Conservation (phyloP, 1,140 invertebrate species). For the Araneus ventricosus region DNA sequence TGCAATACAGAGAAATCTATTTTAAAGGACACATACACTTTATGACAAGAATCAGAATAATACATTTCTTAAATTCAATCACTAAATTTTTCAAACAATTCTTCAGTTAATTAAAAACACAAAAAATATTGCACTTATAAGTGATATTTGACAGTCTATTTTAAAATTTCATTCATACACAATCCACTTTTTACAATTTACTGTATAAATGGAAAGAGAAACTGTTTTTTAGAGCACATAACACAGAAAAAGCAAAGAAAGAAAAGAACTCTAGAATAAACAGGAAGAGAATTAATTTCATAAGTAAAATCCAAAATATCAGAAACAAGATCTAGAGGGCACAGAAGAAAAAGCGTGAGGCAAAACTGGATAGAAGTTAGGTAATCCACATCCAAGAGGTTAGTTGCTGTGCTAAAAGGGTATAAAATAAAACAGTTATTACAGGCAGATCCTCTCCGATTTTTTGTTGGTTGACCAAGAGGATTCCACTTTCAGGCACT, state of each 20-base stretch:
- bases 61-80: too few relatives aligned
- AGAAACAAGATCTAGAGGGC: background rate
- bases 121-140: too few relatives aligned
- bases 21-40: too few relatives aligned
- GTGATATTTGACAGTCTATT: too few relatives aligned
- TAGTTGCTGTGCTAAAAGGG: slow-evolving; percentile 32
- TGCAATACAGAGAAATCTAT: too few relatives aligned
- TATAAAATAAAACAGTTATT: slow-evolving; percentile 79
- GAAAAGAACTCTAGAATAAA: background rate
- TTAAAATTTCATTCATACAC: too few relatives aligned
- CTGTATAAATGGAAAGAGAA: too few relatives aligned
- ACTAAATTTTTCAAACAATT: too few relatives aligned
- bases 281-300: background rate
- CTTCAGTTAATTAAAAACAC: too few relatives aligned
- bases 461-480: slow-evolving; percentile 96
- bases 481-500: slow-evolving; percentile 93
- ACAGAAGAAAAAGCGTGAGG: background rate
- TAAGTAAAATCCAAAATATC: background rate
- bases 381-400: slow-evolving; percentile 60
- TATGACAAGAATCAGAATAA: too few relatives aligned
- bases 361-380: slow-evolving; percentile 36
- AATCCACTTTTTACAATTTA: too few relatives aligned
- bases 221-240: too few relatives aligned
- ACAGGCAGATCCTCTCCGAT: slow-evolving; percentile 97
- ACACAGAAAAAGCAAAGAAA: background rate